These are phyloP conservation scores for Stenchaetothrips biformis DNA, from an alignment of 2,888 invertebrate genomes.

Conservation along the genomic window DNA sequence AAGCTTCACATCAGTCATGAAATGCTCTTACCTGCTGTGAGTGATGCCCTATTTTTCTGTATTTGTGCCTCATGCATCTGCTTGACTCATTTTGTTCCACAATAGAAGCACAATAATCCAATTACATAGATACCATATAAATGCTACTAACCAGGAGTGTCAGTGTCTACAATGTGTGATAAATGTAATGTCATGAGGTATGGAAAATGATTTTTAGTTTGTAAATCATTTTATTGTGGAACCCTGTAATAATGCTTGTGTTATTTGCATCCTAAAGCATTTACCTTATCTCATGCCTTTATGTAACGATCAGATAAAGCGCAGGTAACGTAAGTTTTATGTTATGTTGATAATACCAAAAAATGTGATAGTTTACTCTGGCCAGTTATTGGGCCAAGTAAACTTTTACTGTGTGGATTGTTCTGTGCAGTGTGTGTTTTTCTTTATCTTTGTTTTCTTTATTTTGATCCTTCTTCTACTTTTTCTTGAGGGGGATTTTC, in stretches of 20 bases:
- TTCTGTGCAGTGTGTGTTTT: too few relatives aligned
- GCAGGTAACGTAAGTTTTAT: background rate
- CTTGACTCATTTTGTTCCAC: background rate
- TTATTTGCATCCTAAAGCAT: background rate
- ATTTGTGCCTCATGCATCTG: background rate
- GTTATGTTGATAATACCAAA: background rate
- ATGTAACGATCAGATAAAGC: background rate
- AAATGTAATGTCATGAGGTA: background rate
- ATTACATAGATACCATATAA: background rate
- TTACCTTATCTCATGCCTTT: background rate
- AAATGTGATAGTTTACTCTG: background rate
- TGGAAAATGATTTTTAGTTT: background rate
- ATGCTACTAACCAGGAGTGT: constrained; percentile 18
- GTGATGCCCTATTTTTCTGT: too few relatives aligned
- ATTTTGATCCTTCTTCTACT: background rate
- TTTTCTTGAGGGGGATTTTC: too few relatives aligned
- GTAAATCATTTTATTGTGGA: background rate
- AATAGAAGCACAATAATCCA: background rate
- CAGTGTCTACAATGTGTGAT: constrained; percentile 19
- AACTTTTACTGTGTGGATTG: background rate
- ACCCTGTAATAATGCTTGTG: background rate
- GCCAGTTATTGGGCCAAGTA: background rate
- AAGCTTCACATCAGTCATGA: too few relatives aligned
- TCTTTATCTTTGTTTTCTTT: background rate
- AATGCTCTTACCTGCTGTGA: too few relatives aligned